Base-by-base conservation (phyloP, 2,888 invertebrate genomes). In the Cheilosia variabilis region DNA sequence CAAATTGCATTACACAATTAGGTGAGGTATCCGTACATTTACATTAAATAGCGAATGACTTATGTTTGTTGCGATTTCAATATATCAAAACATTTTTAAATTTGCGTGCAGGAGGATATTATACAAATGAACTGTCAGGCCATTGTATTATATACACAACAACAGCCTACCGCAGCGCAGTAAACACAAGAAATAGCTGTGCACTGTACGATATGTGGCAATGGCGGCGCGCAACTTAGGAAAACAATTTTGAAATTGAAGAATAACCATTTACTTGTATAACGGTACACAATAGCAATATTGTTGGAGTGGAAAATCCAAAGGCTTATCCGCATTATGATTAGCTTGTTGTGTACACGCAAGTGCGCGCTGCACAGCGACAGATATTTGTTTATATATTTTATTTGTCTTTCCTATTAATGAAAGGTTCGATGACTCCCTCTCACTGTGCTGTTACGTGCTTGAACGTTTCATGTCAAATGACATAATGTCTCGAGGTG, bases 371-470 rank as follows among this genome's bases (percentile, higher is more conserved):
- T 76, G 80, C 71, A 68, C 69, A 58, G 24, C 52, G 43, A 43
- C 62, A 45, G 45, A 71, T 73, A 66, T 75, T 71, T 72, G 66
- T 86, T 71, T 76, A 60, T 86, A 71, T 37, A 37, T 76, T 63
- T 76, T 75, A 86, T 86, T 72, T 80, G 71, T 76, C 76, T 80
- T 86, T 80, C 76, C 66, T 76, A 76, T 86, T 66, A 80, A 86
- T 72, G 66, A 68, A 80, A 80, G 80, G 86, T 86, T 80, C 86
- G 80, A 76, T 86, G 86, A 80, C 86, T 68, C 66, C 55, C 60
- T 24, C 76, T 24, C 76, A 43, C 57, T 71, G 63, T 65, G 73
- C 41, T 43, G 45, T 62, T 79, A 86, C 84, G 84, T 86, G 84
- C 84, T 47, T 66, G 31, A 69, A 55, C 75, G 80, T 65, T 80